Evolutionary conservation across 2,888 invertebrate genomes (phyloP).

Genomic region (Chaetogeoica ovagalla): DNA sequence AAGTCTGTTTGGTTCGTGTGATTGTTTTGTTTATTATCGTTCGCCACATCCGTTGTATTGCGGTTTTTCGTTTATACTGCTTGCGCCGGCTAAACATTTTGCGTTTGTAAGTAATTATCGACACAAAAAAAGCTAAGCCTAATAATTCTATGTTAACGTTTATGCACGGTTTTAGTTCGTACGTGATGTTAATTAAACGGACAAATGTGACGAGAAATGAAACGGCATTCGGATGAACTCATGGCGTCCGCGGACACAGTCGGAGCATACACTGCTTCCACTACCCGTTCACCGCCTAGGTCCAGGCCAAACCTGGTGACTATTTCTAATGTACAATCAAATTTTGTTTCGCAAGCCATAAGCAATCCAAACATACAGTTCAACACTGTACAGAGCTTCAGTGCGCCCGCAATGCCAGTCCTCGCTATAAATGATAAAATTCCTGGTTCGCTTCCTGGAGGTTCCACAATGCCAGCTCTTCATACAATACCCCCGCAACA

Average conservation of each 20-base stretch:
- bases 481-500: conserved; percentile 46
- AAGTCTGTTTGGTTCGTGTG: conserved; percentile 30
- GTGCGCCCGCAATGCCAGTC: conserved; percentile 50
- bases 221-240: conserved; percentile 65
- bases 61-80: conserved; percentile 9
- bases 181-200: conserved; percentile 51
- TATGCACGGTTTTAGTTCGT: conserved; percentile 28
- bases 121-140: conserved; percentile 16
- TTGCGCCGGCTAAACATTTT: conserved; percentile 22
- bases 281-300: conserved; percentile 54
- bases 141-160: conserved; percentile 44
- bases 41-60: conserved; percentile 22
- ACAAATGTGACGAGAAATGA: conserved; percentile 70
- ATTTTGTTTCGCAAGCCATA: conserved; percentile 51
- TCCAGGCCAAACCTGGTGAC: conserved; percentile 53
- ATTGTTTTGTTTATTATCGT: conserved; percentile 40
- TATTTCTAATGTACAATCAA: conserved; percentile 52
- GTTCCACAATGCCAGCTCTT: conserved; percentile 48
- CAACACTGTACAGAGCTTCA: conserved; percentile 43
- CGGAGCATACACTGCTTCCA: conserved; percentile 56
- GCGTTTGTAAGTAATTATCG: conserved; percentile 34
- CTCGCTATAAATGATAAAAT: conserved; percentile 50
- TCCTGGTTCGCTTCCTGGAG: conserved; percentile 51
- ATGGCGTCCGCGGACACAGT: conserved; percentile 60
- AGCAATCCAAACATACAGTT: conserved; percentile 52